Evolutionary conservation across 2,888 invertebrate genomes (phyloP).

Genomic region (Patella ulyssiponensis): DNA sequence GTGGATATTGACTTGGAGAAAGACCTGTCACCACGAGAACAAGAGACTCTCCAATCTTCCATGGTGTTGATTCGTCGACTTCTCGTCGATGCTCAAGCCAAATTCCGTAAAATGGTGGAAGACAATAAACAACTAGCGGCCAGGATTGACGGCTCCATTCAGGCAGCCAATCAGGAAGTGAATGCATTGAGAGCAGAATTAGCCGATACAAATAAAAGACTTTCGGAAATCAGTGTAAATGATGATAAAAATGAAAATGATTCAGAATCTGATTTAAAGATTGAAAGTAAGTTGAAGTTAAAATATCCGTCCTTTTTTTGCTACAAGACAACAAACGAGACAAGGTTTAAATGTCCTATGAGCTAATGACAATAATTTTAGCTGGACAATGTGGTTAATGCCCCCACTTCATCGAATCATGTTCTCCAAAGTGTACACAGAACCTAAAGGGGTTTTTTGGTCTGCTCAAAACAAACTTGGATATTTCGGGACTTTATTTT

Average conservation of each 20-base stretch:
- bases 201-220: conserved; percentile 75
- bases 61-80: conserved; percentile 90
- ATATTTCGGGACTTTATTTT: too few relatives aligned
- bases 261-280: conserved; percentile 5
- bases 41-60: conserved; percentile 81
- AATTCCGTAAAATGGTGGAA: conserved; percentile 90
- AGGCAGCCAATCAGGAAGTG: conserved; percentile 75
- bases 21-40: conserved; percentile 63
- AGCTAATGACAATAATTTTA: too few relatives aligned
- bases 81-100: conserved; percentile 86
- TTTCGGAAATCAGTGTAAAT: conserved; percentile 58
- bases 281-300: background rate
- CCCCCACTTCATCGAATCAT: too few relatives aligned
- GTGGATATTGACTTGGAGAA: conserved; percentile 51
- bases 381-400: too few relatives aligned
- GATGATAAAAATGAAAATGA: conserved; percentile 21
- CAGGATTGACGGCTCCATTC: conserved; percentile 72
- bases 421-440: too few relatives aligned
- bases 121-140: conserved; percentile 79
- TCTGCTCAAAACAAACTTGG: too few relatives aligned
- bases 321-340: too few relatives aligned
- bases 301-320: too few relatives aligned
- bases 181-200: conserved; percentile 75
- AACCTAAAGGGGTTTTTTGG: too few relatives aligned
- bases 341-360: too few relatives aligned